Percentiles rank a stretch among this genome's conserved stretches.
Conservation (phyloP, 1,140 invertebrate genomes). For the Steinernema khuongi region DNA sequence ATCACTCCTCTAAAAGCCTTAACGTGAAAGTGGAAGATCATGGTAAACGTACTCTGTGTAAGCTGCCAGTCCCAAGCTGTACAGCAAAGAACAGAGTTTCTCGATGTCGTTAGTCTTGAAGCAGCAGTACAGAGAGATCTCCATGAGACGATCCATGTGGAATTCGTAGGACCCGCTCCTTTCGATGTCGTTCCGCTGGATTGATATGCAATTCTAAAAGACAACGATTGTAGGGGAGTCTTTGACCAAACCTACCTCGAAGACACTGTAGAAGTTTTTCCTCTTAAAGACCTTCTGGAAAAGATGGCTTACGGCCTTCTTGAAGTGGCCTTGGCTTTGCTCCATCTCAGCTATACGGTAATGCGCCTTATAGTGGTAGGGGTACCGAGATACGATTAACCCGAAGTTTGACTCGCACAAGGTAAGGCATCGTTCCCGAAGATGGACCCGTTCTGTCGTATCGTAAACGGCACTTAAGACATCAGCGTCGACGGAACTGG, state of each 20-base stretch:
- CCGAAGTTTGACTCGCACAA: background rate
- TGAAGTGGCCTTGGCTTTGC: background rate
- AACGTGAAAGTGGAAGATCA: background rate
- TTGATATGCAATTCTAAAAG: conserved; percentile 21
- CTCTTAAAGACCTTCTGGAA: conserved; percentile 27
- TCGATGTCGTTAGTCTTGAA: background rate
- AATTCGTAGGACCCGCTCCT: conserved; percentile 15
- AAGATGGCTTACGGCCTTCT: conserved; percentile 17
- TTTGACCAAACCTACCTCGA: background rate
- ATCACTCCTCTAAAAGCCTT: background rate
- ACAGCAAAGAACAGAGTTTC: background rate
- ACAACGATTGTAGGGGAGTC: background rate
- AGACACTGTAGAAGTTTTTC: conserved; percentile 21
- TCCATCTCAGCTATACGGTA: conserved; percentile 31
- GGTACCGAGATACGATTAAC: background rate
- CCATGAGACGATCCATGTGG: conserved; percentile 18
- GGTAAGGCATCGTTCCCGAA: background rate
- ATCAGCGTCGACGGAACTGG: background rate
- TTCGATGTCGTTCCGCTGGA: conserved; percentile 9
- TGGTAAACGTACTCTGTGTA: background rate
- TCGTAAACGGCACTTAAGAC: background rate
- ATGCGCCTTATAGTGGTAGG: conserved; percentile 22
- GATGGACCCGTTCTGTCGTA: background rate
- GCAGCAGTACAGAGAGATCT: background rate
- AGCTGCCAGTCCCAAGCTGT: background rate